Percentiles rank a stretch among this genome's conserved stretches.
Conservation (phyloP, 37 sponge, comb jelly and placozoan genomes). For the Tethya wilhelma region DNA sequence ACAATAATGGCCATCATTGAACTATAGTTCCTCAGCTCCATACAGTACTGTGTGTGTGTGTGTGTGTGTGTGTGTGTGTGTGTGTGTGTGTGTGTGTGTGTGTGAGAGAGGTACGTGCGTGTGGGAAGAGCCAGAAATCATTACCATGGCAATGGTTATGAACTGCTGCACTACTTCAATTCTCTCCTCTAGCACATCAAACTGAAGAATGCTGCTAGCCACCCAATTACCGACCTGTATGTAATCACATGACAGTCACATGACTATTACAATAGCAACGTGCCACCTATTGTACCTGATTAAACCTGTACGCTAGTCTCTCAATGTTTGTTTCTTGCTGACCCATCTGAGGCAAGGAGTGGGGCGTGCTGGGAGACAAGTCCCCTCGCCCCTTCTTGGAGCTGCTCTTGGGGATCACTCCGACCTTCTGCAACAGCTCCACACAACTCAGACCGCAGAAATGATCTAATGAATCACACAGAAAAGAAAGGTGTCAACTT, state of each 20-base stretch:
- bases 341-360: not conserved
- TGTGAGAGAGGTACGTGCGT: not conserved
- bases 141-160: conserved; percentile 64
- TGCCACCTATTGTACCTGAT: conserved; percentile 51
- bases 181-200: conserved; percentile 69
- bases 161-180: conserved; percentile 61
- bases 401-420: conserved; percentile 43
- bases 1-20: conserved; percentile 88
- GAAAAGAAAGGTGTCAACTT: not conserved
- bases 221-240: conserved; percentile 83
- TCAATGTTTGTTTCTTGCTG: conserved; percentile 57
- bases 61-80: conserved; percentile 15
- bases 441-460: conserved; percentile 48
- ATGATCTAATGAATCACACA: conserved; percentile 35
- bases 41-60: conserved; percentile 62
- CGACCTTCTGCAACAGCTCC: conserved; percentile 70
- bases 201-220: conserved; percentile 54
- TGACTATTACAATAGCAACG: not conserved
- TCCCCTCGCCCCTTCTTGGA: conserved; percentile 3
- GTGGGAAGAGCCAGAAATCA: not conserved
- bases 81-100: not conserved
- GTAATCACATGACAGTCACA: not conserved
- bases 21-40: conserved; percentile 81
- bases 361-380: conserved; percentile 1
- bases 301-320: conserved; percentile 77